Percentiles rank a stretch among this genome's conserved stretches.
Evolutionary conservation across 2,113 vertebrate species (phyloP).

Genomic region (Clarias gariepinus): DNA sequence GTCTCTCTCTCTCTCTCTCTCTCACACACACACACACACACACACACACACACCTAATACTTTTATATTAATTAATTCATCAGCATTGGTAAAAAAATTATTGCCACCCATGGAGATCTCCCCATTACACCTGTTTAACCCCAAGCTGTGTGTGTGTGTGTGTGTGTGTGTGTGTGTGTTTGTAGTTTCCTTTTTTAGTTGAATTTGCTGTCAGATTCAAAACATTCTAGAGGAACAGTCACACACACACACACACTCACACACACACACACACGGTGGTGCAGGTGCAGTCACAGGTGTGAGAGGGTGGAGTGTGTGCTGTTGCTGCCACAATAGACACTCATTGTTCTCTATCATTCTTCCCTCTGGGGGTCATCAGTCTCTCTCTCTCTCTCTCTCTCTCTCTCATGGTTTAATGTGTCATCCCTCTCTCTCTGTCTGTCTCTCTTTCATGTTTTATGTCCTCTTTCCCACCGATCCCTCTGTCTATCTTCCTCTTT

Average conservation of each 20-base stretch:
- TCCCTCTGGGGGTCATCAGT: slow-evolving; percentile 1
- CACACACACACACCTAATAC: too few species aligned
- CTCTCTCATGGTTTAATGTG: neutral
- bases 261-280: neutral
- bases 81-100: too few species aligned
- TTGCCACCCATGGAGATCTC: too few species aligned
- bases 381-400: slow-evolving; percentile 20
- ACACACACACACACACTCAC: neutral
- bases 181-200: too few species aligned
- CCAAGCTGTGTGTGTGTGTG: too few species aligned
- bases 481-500: neutral
- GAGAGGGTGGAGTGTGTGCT: slow-evolving; percentile 12
- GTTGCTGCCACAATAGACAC: neutral
- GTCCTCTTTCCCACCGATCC: neutral
- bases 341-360: neutral
- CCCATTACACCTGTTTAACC: too few species aligned
- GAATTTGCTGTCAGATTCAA: too few species aligned
- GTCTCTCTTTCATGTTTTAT: neutral
- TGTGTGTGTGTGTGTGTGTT: too few species aligned
- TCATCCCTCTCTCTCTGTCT: neutral
- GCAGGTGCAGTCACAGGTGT: slow-evolving; percentile 10
- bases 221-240: too few species aligned
- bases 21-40: too few species aligned
- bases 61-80: too few species aligned
- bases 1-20: neutral